Evolutionary conservation across 2,113 vertebrate genomes (phyloP).

Genomic region (Crocuta crocuta): DNA sequence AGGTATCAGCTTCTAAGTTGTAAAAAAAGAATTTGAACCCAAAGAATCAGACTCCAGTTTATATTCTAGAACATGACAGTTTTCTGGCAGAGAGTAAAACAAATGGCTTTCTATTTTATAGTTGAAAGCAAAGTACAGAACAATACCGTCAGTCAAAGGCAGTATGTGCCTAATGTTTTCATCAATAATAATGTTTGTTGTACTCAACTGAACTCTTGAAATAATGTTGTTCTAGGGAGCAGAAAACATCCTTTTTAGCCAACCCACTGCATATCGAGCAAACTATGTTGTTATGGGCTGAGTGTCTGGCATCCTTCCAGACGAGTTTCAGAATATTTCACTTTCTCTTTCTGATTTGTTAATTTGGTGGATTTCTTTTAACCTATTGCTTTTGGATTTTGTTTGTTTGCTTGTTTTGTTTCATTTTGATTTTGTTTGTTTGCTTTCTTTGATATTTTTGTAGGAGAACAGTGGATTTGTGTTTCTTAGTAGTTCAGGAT

Average conservation of each 20-base stretch:
- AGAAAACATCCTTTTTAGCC: background rate
- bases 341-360: background rate
- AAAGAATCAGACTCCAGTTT: background rate
- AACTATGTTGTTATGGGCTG: background rate
- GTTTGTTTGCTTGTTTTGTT: background rate
- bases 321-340: background rate
- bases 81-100: conserved; percentile 32
- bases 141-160: background rate
- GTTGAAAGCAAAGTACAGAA: conserved; percentile 46
- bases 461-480: background rate
- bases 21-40: background rate
- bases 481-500: background rate
- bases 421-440: background rate
- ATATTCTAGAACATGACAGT: background rate
- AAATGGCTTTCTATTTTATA: conserved; percentile 34
- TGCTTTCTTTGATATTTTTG: background rate
- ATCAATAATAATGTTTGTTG: conserved; percentile 29
- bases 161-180: conserved; percentile 23
- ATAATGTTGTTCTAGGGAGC: background rate
- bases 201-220: conserved; percentile 28
- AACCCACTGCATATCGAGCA: background rate
- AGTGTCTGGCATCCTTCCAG: background rate
- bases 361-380: background rate
- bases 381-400: background rate
- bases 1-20: background rate